Percentiles rank a stretch among this genome's conserved stretches.
phyloP scores from a whole-genome alignment of 2,113 vertebrate species.

The Platysteira castanea region DNA sequence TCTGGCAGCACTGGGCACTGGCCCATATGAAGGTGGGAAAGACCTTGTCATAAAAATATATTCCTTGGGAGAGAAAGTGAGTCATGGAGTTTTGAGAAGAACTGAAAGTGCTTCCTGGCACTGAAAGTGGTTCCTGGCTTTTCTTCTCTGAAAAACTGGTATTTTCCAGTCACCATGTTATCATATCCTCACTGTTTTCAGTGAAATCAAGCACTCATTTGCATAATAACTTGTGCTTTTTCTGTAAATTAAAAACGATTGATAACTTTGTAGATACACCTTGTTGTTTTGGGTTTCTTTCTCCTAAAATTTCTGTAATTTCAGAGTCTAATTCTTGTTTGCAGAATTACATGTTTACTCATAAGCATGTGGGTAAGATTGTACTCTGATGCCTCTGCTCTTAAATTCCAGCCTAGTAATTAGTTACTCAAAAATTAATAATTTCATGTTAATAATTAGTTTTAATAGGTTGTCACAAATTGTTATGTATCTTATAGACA shows the following conservation, averaged over 20 bases:
- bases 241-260: background rate
- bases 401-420: background rate
- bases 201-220: background rate
- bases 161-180: background rate
- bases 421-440: background rate
- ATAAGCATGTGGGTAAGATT: background rate
- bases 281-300: background rate
- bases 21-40: background rate
- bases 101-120: too few relatives aligned
- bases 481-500: background rate
- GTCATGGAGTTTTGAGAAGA: background rate
- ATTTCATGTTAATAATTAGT: background rate
- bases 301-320: background rate
- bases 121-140: background rate
- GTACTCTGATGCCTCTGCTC: background rate
- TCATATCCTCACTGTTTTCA: background rate
- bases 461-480: background rate
- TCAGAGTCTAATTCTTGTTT: background rate
- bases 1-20: background rate
- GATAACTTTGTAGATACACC: background rate
- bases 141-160: background rate
- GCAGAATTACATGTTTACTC: background rate
- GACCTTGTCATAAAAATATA: background rate
- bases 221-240: background rate
- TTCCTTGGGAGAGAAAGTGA: background rate